Evolutionary conservation across 2,797 vertebrate species (phyloP).

Genomic region (Danio tinwini): DNA sequence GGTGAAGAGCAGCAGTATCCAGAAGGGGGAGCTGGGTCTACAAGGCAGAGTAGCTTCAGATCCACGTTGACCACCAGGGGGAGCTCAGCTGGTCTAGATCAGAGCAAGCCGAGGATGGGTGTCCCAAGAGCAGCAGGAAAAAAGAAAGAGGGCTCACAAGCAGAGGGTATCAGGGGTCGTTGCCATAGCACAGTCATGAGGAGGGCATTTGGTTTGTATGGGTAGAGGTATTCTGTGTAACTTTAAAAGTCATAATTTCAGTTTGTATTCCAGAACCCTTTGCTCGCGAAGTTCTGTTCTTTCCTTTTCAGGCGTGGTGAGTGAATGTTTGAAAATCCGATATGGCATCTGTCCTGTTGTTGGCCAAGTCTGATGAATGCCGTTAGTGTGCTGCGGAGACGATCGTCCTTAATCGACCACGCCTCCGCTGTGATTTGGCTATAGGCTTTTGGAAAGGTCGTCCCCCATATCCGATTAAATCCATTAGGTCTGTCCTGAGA

Average conservation of each 20-base stretch:
- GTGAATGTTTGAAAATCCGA: constrained; percentile 72
- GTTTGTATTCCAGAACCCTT: constrained; percentile 68
- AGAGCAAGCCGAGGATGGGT: constrained; percentile 68
- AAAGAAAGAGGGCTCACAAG: constrained; percentile 66
- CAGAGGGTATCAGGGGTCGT: constrained; percentile 56
- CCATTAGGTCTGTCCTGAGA: constrained; percentile 74
- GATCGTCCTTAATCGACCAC: constrained; percentile 67
- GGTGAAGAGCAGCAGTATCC: constrained; percentile 61
- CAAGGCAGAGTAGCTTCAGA: constrained; percentile 74
- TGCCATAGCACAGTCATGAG: constrained; percentile 68
- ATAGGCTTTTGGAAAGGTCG: constrained; percentile 73
- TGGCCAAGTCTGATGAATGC: constrained; percentile 79
- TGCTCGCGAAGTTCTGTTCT: constrained; percentile 82
- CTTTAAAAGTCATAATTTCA: constrained; percentile 23
- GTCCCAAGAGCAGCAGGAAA: constrained; percentile 55
- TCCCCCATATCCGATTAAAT: constrained; percentile 64
- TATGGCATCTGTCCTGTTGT: constrained; percentile 70
- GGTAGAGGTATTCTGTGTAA: constrained; percentile 78
- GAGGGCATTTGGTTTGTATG: constrained; percentile 80
- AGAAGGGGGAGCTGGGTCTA: constrained; percentile 72
- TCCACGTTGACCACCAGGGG: constrained; percentile 59
- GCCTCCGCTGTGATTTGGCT: constrained; percentile 67
- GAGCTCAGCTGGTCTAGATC: constrained; percentile 59
- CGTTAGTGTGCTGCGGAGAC: constrained; percentile 74
- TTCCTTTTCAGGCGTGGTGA: constrained; percentile 81